Base-by-base conservation (phyloP, 2,113 vertebrate genomes). In the Ia io region DNA sequence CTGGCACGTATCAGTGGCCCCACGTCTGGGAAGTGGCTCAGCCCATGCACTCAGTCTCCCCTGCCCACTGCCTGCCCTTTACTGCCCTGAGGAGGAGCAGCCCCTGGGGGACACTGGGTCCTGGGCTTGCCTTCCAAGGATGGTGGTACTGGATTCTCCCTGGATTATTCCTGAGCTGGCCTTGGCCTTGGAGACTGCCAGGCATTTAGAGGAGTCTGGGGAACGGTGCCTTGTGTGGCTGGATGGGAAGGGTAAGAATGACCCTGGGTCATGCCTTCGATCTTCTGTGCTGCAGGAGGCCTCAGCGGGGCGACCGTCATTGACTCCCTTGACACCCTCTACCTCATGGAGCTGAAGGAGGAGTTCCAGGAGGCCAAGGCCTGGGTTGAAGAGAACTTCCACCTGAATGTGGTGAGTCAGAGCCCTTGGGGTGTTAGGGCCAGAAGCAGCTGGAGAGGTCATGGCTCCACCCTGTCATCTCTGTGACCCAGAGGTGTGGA, bases 241-340 rank as follows among this genome's bases (percentile, higher is more conserved):
- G 47, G 17, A 65, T 37, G 18, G 42, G 51, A 42, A 44, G 25
- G 14, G 1, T 1, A 8, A 40, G 9, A 28, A 30, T 1, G 94
- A 5, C 16, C 87, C 61, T 25, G 2, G 44, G 49, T 80, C 71
- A 37, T 3, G 0, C 4, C 73, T 20, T 16, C 70, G 0, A 44
- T 71, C 97, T 88, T 98, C 96, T 98, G 94, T 94, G 42, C 56
- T 96, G 7, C 98, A 99, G 99, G 99, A 91, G 99, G 99, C 59
- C 98, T 99, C 93, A 98, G 98, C 73, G 99, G 99, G 97, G 99
- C 99, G 0, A 99, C 99, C 0, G 98, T 99, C 96, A 98, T 99
- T 0, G 99, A 99, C 80, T 99, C 99, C 53, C 98, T 99, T 65
- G 99, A 99, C 76, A 99, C 99, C 0, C 98, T 99, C 63, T 99